Evolutionary conservation across 2,888 invertebrate species (phyloP).

Genomic region (Monoplex corrugatus): DNA sequence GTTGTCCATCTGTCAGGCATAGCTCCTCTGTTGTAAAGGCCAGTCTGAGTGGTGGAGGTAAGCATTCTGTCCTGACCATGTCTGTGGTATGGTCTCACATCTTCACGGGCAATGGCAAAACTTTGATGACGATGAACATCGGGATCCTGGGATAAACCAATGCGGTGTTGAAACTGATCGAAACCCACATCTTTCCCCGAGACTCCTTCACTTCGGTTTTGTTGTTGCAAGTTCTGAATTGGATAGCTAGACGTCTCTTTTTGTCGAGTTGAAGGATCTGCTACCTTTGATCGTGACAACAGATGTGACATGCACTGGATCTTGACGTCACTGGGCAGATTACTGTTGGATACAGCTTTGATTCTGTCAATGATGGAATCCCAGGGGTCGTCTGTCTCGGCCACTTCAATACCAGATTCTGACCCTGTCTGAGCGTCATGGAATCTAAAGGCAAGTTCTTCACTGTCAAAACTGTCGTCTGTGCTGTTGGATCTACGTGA

Average conservation of each 20-base stretch:
- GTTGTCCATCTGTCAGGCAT: background rate
- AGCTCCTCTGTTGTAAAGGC: background rate
- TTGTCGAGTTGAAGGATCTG: background rate
- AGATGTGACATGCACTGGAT: constrained; percentile 55
- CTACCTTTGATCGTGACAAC: constrained; percentile 32
- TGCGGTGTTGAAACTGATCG: background rate
- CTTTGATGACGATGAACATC: constrained; percentile 14
- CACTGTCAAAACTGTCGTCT: constrained; percentile 40
- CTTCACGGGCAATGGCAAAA: constrained; percentile 14
- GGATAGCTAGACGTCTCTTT: background rate
- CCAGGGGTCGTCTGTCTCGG: constrained; percentile 53
- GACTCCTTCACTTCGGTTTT: background rate
- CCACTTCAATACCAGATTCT: constrained; percentile 55
- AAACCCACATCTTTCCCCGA: background rate
- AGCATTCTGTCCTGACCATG: background rate
- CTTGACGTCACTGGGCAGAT: constrained; percentile 54
- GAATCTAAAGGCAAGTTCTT: constrained; percentile 25
- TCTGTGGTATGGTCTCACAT: background rate
- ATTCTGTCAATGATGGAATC: constrained; percentile 54
- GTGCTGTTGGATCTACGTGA: background rate
- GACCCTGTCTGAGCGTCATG: constrained; percentile 29
- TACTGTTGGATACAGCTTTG: constrained; percentile 56
- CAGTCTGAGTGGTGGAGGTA: background rate
- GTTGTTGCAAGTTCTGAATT: background rate
- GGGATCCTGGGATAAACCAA: background rate